Evolutionary conservation across 2,888 invertebrate species (phyloP).

Genomic region (Cerastoderma edule): DNA sequence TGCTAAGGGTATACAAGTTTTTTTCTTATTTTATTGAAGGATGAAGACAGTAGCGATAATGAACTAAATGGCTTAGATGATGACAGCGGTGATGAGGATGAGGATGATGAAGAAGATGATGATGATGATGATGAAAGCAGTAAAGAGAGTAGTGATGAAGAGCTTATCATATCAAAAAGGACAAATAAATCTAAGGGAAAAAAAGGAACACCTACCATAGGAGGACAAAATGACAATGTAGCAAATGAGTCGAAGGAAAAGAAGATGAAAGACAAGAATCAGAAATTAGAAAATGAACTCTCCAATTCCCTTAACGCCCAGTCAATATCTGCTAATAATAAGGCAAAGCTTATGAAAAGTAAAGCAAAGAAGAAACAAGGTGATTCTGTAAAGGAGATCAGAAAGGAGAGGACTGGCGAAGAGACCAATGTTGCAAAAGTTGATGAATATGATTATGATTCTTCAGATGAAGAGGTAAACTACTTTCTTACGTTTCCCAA

Average conservation of each 20-base stretch:
- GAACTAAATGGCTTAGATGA: conserved; percentile 42
- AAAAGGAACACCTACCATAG: not conserved
- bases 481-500: no score
- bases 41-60: conserved; percentile 38
- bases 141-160: no score
- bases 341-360: not conserved
- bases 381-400: conserved; percentile 19
- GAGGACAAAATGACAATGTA: conserved; percentile 4
- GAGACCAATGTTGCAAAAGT: conserved; percentile 25
- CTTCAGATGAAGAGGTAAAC: conserved; percentile 94
- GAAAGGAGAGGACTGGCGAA: conserved; percentile 33
- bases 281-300: conserved; percentile 29
- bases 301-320: conserved; percentile 18
- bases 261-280: conserved; percentile 27
- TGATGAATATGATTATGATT: conserved; percentile 86
- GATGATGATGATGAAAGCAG: conserved; percentile 29
- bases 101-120: conserved; percentile 18
- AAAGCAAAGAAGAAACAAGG: conserved; percentile 8
- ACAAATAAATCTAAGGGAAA: not conserved
- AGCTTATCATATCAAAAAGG: conserved; percentile 12
- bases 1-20: conserved; percentile 11
- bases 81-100: conserved; percentile 35
- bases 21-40: conserved; percentile 4
- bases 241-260: conserved; percentile 20
- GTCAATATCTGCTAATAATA: not conserved